Evolutionary conservation across 1,140 invertebrate genomes (phyloP).

Genomic region (Proctacanthus coquilletti): DNA sequence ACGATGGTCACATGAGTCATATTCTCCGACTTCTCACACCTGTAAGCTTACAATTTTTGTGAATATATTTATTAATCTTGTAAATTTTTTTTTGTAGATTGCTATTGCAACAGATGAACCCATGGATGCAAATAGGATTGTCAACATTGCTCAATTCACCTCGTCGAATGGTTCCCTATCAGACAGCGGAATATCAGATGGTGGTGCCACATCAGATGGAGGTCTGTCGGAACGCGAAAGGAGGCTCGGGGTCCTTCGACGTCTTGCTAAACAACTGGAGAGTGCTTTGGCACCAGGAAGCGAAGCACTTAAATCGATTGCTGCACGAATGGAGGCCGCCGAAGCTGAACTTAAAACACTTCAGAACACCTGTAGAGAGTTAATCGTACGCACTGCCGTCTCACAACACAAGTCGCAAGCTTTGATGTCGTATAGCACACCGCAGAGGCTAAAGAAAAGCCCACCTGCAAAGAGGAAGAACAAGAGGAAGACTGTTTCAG

Average conservation of each 20-base stretch:
- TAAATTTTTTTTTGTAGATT: constrained; percentile 6
- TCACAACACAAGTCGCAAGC: constrained; percentile 30
- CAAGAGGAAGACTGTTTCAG: too few species aligned
- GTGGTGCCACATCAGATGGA: constrained; percentile 48
- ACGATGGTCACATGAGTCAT: neutral
- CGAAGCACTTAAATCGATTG: constrained; percentile 41
- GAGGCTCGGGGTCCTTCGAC: constrained; percentile 45
- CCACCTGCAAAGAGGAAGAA: constrained; percentile 12
- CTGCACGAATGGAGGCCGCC: constrained; percentile 56
- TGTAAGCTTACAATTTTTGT: neutral
- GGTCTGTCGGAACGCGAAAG: constrained; percentile 56
- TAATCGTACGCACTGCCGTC: constrained; percentile 49
- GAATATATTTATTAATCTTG: constrained; percentile 1
- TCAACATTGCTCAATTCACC: constrained; percentile 27
- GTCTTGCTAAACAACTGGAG: constrained; percentile 49
- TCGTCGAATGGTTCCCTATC: constrained; percentile 45
- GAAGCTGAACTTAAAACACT: constrained; percentile 60
- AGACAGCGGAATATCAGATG: constrained; percentile 61
- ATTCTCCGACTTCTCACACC: neutral
- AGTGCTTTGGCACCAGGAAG: constrained; percentile 46
- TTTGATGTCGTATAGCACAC: too few species aligned
- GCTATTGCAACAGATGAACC: constrained; percentile 19
- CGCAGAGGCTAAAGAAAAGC: too few species aligned
- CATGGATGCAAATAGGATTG: constrained; percentile 23
- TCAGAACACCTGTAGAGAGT: constrained; percentile 60